Evolutionary conservation across 2,888 invertebrate species (phyloP).

Genomic region (Capitulum mitella): DNA sequence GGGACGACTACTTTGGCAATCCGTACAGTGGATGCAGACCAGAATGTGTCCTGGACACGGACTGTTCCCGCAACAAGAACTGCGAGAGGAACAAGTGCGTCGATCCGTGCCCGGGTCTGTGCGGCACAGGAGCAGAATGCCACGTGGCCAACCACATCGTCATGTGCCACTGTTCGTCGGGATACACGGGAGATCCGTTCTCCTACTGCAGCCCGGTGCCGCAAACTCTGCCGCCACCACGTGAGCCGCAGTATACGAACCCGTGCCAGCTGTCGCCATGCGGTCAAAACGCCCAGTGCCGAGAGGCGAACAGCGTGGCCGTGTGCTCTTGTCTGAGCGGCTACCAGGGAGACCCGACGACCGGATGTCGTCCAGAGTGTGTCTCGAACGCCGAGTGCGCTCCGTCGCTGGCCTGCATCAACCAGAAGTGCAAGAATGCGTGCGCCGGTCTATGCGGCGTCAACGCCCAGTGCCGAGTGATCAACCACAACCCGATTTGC

Average conservation of each 20-base stretch:
- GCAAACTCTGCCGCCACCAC: slow-evolving; percentile 61
- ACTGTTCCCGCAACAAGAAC: slow-evolving; percentile 38
- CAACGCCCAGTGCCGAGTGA: slow-evolving; percentile 65
- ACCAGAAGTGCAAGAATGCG: slow-evolving; percentile 40
- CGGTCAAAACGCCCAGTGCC: slow-evolving; percentile 73
- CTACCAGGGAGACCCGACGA: slow-evolving; percentile 68
- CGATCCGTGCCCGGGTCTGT: slow-evolving; percentile 69
- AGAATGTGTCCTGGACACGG: slow-evolving; percentile 37
- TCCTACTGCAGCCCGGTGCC: slow-evolving; percentile 45
- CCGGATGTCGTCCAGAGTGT: slow-evolving; percentile 75
- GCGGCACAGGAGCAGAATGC: slow-evolving; percentile 61
- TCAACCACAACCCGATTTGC: slow-evolving; percentile 69
- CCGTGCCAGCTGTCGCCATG: slow-evolving; percentile 74
- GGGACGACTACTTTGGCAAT: slow-evolving; percentile 66
- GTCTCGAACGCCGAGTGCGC: slow-evolving; percentile 68
- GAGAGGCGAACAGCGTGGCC: slow-evolving; percentile 60
- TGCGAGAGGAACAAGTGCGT: slow-evolving; percentile 37
- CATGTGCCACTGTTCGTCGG: slow-evolving; percentile 39
- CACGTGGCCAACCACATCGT: slow-evolving; percentile 38
- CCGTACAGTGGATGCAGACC: slow-evolving; percentile 47
- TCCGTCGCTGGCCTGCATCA: slow-evolving; percentile 58
- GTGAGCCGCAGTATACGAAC: slow-evolving; percentile 44
- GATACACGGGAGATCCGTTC: slow-evolving; percentile 44
- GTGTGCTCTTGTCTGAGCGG: slow-evolving; percentile 65
- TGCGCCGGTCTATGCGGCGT: slow-evolving; percentile 53